Evolutionary conservation across 2,113 vertebrate species (phyloP).

Genomic region (Stictonetta naevosa): DNA sequence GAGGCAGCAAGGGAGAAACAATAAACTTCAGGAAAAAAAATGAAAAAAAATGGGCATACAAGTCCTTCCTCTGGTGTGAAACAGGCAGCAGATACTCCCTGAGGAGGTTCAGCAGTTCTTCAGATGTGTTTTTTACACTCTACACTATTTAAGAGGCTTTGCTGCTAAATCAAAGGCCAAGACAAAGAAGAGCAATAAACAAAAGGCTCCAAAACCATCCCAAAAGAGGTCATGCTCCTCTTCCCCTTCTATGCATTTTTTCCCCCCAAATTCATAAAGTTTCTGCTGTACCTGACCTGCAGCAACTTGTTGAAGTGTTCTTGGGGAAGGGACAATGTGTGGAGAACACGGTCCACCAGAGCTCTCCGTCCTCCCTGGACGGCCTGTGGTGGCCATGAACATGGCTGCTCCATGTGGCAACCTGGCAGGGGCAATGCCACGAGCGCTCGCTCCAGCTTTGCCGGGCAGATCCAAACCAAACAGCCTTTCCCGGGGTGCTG

Average conservation of each 20-base stretch:
- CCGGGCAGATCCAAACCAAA: constrained; percentile 32
- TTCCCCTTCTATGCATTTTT: fast-evolving
- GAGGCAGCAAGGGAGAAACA: background rate
- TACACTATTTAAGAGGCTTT: background rate
- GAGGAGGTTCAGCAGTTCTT: background rate
- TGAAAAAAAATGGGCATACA: fast-evolving
- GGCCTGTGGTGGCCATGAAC: fast-evolving
- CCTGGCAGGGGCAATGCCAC: background rate
- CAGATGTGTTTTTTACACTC: background rate
- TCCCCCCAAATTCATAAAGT: background rate
- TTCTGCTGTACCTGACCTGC: background rate
- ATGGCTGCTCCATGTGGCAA: fast-evolving
- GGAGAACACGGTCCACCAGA: background rate
- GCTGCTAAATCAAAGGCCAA: background rate
- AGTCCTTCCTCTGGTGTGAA: background rate
- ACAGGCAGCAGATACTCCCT: background rate
- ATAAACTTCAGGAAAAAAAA: background rate
- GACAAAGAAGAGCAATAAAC: background rate
- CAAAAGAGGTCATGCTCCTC: background rate
- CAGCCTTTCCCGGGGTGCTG: constrained; percentile 2
- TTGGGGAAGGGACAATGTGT: fast-evolving
- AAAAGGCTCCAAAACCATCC: background rate
- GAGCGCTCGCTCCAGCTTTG: fast-evolving
- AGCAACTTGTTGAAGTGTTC: fast-evolving
- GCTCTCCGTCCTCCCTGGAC: fast-evolving